Evolutionary conservation across 2,113 vertebrate genomes (phyloP), one percentile per base, ranked within the genome.

Genomic region (Alaudala cheleensis): DNA sequence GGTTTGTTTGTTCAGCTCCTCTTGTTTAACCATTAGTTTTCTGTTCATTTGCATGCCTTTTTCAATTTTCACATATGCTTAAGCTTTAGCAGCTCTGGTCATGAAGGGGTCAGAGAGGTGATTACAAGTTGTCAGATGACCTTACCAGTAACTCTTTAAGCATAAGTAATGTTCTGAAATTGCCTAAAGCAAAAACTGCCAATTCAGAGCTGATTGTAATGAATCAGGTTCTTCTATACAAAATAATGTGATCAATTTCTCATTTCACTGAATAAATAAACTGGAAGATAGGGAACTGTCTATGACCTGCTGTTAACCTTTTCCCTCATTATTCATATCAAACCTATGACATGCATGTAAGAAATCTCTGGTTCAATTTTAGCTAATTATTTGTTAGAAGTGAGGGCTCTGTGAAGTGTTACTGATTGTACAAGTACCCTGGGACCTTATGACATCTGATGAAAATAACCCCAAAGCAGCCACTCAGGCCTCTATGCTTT

Each of bases 181-280:
- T 98, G 98, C 98, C 98, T 97, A 97, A 95, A 96, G 99, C 98
- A 98, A 93, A 97, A 98, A 97, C 98, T 99, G 99, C 99, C 99
- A 99, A 99, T 99, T 99, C 98, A 86, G 42, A 98, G 96, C 98
- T 99, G 99, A 99, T 99, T 99, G 99, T 98, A 99, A 99, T 99
- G 98, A 99, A 99, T 99, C 99, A 99, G 99, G 97, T 97, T 98
- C 98, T 98, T 98, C 98, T 99, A 98, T 98, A 98, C 97, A 97
- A 99, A 98, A 99, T 99, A 99, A 99, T 98, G 98, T 99, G 99
- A 99, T 99, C 99, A 99, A 99, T 99, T 99, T 99, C 99, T 99
- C 99, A 99, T 99, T 99, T 98, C 98, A 92, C 98, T 99, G 98
- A 99, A 99, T 99, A 99, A 99, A 99, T 99, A 99, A 99, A 98